Percentiles rank a stretch among this genome's conserved stretches.
Conservation (phyloP, 2,797 vertebrate genomes). For the Neopelma chrysocephalum region DNA sequence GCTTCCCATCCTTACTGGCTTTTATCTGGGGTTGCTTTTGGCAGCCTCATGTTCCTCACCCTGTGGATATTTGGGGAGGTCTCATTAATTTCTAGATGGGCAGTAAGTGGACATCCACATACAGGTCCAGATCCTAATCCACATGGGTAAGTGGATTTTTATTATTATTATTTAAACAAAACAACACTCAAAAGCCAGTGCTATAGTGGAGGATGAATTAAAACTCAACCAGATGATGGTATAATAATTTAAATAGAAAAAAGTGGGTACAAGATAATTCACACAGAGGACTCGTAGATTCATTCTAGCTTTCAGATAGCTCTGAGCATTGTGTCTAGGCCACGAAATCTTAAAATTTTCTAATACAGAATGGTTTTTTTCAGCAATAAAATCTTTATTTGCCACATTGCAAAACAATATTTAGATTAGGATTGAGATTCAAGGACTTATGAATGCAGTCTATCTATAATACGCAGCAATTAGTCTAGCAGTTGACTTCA, state of each 20-base stretch:
- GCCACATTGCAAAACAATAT: neutral
- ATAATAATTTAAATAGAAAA: neutral
- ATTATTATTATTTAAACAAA: neutral
- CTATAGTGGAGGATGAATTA: neutral
- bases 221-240: neutral
- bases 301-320: neutral
- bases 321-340: neutral
- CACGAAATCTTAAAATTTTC: neutral
- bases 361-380: neutral
- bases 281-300: neutral
- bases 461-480: neutral
- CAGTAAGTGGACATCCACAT: conserved; percentile 76
- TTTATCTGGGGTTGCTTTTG: conserved; percentile 70
- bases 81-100: conserved; percentile 76
- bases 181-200: neutral
- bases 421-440: neutral
- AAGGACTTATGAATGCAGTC: neutral
- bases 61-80: conserved; percentile 80
- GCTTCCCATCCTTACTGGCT: conserved; percentile 24
- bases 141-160: conserved; percentile 66
- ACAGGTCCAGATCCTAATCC: conserved; percentile 78
- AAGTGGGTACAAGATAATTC: neutral
- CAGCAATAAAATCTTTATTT: neutral
- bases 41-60: conserved; percentile 73
- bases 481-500: neutral